A percentile compares a stretch with the other conserved stretches of the same genome.
phyloP scores from a whole-genome alignment of 2,113 vertebrate genomes.

The Deroptyus accipitrinus region DNA sequence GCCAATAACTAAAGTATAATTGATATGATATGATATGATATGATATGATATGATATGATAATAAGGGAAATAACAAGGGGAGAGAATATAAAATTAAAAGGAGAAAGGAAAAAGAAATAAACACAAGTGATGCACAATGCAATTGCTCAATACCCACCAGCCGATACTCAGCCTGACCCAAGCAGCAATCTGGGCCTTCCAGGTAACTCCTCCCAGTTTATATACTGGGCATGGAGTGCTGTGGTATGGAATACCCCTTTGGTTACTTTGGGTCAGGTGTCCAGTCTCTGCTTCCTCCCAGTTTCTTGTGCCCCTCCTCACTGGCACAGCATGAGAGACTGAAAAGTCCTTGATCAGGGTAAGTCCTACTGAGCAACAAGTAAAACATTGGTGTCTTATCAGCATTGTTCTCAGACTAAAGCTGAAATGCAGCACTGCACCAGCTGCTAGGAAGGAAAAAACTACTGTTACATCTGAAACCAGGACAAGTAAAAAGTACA shows the following conservation, averaged over 20 bases:
- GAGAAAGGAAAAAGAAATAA: neutral
- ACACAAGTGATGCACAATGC: neutral
- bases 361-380: neutral
- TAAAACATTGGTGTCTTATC: neutral
- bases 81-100: neutral
- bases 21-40: no score
- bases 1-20: neutral
- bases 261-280: neutral
- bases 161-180: neutral
- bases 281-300: neutral
- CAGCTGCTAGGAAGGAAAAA: neutral
- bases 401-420: neutral
- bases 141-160: neutral
- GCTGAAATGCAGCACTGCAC: neutral
- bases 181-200: neutral
- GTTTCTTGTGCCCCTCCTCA: neutral
- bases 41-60: neutral
- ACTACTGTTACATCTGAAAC: neutral
- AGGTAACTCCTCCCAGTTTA: neutral
- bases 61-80: neutral
- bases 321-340: neutral
- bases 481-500: neutral
- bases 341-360: neutral
- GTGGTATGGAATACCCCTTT: neutral
- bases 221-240: neutral